phyloP scores from a whole-genome alignment of 2,888 invertebrate genomes.

The Nomada fabriciana region DNA sequence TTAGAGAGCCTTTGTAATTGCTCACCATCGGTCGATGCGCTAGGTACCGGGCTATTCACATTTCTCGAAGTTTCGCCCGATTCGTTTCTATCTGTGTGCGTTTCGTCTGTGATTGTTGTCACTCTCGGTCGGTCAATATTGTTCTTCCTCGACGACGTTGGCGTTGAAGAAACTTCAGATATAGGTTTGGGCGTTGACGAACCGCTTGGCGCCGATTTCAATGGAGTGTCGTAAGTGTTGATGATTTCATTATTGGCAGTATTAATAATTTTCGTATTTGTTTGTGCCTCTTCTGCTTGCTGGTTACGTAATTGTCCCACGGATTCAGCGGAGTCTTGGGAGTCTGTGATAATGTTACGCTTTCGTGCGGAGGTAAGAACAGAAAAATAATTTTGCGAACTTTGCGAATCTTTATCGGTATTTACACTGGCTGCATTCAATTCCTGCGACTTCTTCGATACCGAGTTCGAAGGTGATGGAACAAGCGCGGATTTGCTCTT shows the following conservation, averaged over 20 bases:
- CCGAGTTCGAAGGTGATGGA: neutral
- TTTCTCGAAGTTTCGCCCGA: neutral
- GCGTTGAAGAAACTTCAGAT: neutral
- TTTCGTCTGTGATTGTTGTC: neutral
- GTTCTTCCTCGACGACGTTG: neutral
- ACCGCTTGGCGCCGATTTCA: neutral
- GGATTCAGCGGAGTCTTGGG: neutral
- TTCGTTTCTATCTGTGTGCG: neutral
- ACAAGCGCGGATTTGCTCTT: neutral
- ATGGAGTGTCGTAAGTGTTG: neutral
- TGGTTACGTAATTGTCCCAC: neutral
- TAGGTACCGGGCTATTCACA: neutral
- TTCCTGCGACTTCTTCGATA: neutral
- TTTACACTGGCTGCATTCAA: conserved; percentile 8
- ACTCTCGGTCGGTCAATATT: too few relatives aligned
- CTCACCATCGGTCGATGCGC: neutral
- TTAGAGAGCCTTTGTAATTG: neutral
- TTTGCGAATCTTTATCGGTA: conserved; percentile 51
- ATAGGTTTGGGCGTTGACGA: neutral
- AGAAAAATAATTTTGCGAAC: conserved; percentile 54
- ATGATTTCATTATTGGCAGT: neutral
- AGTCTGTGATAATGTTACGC: conserved; percentile 42
- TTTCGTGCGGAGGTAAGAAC: conserved; percentile 55
- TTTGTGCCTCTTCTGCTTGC: neutral
- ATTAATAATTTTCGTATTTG: too few relatives aligned